Conservation (phyloP, 2,113 vertebrate species). For the Salvelinus namaycush region DNA sequence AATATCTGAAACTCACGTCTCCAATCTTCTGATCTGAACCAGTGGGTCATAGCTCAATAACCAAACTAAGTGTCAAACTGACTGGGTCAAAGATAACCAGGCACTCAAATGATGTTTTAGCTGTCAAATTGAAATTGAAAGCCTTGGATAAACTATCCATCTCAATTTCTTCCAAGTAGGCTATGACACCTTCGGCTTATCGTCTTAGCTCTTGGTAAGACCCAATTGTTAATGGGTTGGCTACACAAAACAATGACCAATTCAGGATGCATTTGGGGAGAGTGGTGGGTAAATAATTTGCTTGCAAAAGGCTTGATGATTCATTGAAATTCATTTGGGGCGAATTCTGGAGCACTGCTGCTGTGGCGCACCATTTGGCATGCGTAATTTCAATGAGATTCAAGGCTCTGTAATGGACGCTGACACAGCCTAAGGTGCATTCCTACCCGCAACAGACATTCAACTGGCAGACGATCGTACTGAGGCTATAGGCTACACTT, state of each 20-base stretch:
- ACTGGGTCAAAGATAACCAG: too few species aligned
- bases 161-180: too few species aligned
- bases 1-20: too few species aligned
- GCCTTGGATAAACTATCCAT: too few species aligned
- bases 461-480: background rate
- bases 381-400: slow-evolving; percentile 44
- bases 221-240: too few species aligned
- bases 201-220: too few species aligned
- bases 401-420: slow-evolving; percentile 24
- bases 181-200: too few species aligned
- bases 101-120: too few species aligned
- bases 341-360: slow-evolving; percentile 18
- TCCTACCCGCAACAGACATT: background rate
- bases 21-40: too few species aligned
- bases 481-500: background rate
- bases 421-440: slow-evolving; percentile 24
- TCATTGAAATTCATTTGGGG: slow-evolving; percentile 39
- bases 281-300: slow-evolving; percentile 42
- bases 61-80: too few species aligned
- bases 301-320: slow-evolving; percentile 28
- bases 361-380: slow-evolving; percentile 18
- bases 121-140: too few species aligned
- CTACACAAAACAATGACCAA: background rate
- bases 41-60: too few species aligned
- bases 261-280: slow-evolving; percentile 19